These are phyloP conservation scores for Tetrao urogallus DNA, from an alignment of 2,113 vertebrate species.

Conservation along the genomic window DNA sequence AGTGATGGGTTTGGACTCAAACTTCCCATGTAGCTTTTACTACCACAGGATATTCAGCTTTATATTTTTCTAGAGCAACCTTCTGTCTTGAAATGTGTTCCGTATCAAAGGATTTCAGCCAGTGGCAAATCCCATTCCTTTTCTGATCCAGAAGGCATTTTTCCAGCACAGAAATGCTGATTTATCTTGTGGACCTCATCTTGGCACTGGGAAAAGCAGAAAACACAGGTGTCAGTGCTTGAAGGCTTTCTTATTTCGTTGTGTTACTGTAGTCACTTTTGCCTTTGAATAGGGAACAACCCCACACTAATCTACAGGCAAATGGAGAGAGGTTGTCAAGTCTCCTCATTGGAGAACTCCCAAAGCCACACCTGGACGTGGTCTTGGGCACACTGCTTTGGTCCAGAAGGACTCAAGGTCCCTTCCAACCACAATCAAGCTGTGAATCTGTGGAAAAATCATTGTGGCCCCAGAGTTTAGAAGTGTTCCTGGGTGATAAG, in stretches of 20 bases:
- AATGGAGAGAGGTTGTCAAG: background rate
- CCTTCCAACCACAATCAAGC: background rate
- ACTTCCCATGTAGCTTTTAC: too few relatives aligned
- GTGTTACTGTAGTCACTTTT: background rate
- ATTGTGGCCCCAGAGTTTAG: background rate
- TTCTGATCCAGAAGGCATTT: background rate
- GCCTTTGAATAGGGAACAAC: background rate
- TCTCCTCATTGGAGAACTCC: background rate
- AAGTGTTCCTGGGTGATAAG: background rate
- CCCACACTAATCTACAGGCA: fast-evolving
- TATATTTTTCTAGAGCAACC: too few relatives aligned
- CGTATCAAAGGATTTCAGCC: background rate
- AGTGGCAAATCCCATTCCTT: background rate
- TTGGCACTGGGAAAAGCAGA: background rate
- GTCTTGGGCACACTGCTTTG: background rate
- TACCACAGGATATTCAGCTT: too few relatives aligned
- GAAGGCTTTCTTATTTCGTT: background rate
- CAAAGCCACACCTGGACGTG: background rate
- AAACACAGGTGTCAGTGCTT: background rate
- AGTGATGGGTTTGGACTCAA: too few relatives aligned
- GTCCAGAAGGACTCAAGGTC: background rate
- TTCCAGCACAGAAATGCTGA: background rate
- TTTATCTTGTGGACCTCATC: background rate
- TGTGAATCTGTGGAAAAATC: background rate
- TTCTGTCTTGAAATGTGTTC: too few relatives aligned